Base-by-base conservation (phyloP, 1,140 invertebrate genomes). In the Trichonephila inaurata region DNA sequence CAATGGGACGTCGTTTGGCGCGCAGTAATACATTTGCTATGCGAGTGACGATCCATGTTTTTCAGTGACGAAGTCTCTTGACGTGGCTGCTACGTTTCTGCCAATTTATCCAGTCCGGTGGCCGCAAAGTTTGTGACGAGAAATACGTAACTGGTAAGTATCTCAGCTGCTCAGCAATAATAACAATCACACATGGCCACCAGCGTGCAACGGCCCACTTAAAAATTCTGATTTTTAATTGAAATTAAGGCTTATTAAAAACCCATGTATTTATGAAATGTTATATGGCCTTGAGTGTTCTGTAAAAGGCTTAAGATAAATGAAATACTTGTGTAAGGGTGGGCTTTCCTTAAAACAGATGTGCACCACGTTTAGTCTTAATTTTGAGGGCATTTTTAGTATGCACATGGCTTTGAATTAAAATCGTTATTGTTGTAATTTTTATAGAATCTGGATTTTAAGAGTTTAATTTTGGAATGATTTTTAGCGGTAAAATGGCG, bases 21-120 rank as follows among this genome's bases (percentile, higher is more conserved):
- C 89, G 94, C 83, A 92, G 89, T 89, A 94, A 94, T 94, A 90
- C 87, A 94, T 85, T 94, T 94, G 89, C 89, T 81, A 81, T 94
- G 89, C 82, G 89, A 87, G 89, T 92, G 94, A 88, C 89, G 89
- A 92, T 95, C 93, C 95, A 95, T 95, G 95, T 95, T 95, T 95
- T 95, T 95, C 95, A 97, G 97, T 98, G 98, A 98, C 98, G 98
- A 98, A 97, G 97, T 97, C 97, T 97, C 97, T 98, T 98, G 98
- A 98, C 98, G 98, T 98, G 97, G 97, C 97, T 97, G 97, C 97
- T 98, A 98, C 98, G 97, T 98, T 97, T 97, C 97, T 97, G 97
- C 97, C 97, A 96, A 95, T 97, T 98, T 97, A 97, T 97, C 98
- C 97, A 98, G 97, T 98, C 97, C 97, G 97, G 97, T 97, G 97